Evolutionary conservation across 2,888 invertebrate genomes (phyloP).

Genomic region (Tipula helvola): DNA sequence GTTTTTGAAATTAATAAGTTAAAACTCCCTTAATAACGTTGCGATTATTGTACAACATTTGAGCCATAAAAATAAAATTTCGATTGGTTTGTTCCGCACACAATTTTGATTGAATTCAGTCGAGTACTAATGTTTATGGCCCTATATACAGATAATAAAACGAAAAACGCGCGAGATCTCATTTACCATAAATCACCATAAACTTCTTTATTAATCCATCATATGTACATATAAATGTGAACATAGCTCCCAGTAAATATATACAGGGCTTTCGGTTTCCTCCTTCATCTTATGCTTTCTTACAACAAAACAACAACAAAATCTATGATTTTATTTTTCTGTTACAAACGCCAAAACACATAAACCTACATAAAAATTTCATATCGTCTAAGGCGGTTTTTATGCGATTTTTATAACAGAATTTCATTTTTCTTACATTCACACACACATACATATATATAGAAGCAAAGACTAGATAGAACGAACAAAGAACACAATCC

Average conservation of each 20-base stretch:
- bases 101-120: background rate
- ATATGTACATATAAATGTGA: background rate
- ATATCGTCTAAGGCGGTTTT: background rate
- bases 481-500: background rate
- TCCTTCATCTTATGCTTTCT: background rate
- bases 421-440: background rate
- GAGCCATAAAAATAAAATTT: background rate
- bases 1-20: too few species aligned
- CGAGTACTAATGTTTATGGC: background rate
- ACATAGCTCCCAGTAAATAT: background rate
- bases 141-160: background rate
- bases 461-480: background rate
- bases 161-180: background rate
- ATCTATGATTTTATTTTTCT: background rate
- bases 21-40: too few species aligned
- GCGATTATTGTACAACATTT: too few species aligned
- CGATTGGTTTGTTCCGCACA: background rate
- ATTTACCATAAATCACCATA: background rate
- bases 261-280: background rate
- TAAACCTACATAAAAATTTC: background rate
- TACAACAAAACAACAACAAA: background rate
- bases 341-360: background rate
- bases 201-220: background rate
- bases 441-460: background rate
- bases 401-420: background rate